phyloP scores from a whole-genome alignment of 2,113 vertebrate genomes.

The Apodemus sylvaticus region DNA sequence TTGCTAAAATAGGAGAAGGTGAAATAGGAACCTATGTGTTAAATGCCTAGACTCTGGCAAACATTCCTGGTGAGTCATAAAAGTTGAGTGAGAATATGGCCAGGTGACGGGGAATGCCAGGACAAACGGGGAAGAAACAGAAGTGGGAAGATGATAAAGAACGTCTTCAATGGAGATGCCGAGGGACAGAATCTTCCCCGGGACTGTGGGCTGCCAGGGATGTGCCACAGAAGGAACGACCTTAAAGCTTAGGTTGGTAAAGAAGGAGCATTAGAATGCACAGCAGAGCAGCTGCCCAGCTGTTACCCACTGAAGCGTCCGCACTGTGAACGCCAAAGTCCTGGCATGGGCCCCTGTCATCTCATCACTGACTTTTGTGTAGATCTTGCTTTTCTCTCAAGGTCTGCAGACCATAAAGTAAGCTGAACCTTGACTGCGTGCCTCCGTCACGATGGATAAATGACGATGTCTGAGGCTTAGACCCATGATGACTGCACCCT shows the following conservation, averaged over 20 bases:
- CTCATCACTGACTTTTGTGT: neutral
- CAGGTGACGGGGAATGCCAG: neutral
- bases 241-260: neutral
- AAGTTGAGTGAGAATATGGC: neutral
- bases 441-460: neutral
- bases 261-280: neutral
- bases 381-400: neutral
- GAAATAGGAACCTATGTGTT: conserved; percentile 50
- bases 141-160: neutral
- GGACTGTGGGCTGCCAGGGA: neutral
- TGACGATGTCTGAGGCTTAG: neutral
- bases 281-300: neutral
- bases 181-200: neutral
- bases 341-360: neutral
- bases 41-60: conserved; percentile 60
- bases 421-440: neutral
- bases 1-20: conserved; percentile 41
- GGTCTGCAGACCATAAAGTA: neutral
- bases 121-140: neutral
- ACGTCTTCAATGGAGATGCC: neutral
- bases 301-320: neutral
- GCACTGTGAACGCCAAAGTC: neutral
- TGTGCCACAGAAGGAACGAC: neutral
- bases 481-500: accelerated
- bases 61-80: conserved; percentile 54